phyloP scores from a whole-genome alignment of 2,113 vertebrate species.

The Mesocricetus auratus region DNA sequence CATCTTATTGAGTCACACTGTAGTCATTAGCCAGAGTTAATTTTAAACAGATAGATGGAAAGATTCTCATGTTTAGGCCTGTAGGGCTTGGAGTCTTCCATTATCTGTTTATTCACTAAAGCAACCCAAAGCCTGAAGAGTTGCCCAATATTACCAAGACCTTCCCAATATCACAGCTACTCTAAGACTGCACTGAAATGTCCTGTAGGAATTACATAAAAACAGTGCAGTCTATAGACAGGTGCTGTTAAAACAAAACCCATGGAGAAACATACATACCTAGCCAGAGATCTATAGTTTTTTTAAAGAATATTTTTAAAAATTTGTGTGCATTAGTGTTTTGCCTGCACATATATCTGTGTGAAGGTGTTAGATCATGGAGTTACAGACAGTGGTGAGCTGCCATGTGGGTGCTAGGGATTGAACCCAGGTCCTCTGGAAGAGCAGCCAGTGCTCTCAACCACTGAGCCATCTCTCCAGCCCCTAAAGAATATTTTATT shows the following conservation, averaged over 20 bases:
- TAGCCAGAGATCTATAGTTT: background rate
- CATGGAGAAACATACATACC: background rate
- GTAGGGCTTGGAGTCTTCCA: constrained; percentile 63
- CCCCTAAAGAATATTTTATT: background rate
- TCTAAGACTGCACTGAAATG: constrained; percentile 3
- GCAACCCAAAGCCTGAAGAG: constrained; percentile 60
- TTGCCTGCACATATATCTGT: no score
- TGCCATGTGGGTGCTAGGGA: no score
- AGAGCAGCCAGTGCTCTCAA: no score
- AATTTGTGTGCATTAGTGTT: no score
- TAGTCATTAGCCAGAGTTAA: constrained; percentile 75
- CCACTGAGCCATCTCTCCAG: no score
- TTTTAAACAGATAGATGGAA: constrained; percentile 74
- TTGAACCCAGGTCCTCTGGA: no score
- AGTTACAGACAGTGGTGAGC: no score
- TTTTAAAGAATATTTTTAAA: no score
- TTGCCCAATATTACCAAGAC: constrained; percentile 62
- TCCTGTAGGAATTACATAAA: background rate
- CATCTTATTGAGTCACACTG: constrained; percentile 77
- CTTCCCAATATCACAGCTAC: constrained; percentile 45
- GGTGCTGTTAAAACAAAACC: background rate
- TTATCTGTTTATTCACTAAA: constrained; percentile 76
- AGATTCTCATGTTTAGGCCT: constrained; percentile 77
- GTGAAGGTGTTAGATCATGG: no score
- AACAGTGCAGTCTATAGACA: background rate